These are phyloP conservation scores for Passer montanus DNA, from an alignment of 2,113 vertebrate genomes.

Conservation along the genomic window DNA sequence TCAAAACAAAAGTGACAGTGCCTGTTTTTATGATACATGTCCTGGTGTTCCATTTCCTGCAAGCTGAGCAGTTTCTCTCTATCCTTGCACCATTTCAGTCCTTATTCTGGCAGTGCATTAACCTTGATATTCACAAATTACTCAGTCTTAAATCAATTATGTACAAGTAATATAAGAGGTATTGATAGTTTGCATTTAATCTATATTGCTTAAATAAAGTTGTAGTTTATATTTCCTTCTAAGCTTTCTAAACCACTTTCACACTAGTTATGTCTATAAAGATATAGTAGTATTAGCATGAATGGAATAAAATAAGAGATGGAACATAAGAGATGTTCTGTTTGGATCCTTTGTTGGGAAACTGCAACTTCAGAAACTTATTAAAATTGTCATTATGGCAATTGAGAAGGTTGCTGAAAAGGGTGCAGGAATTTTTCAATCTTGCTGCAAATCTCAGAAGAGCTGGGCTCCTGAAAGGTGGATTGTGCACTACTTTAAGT, in stretches of 20 bases:
- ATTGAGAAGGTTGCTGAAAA: neutral
- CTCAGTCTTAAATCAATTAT: neutral
- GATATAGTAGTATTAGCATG: neutral
- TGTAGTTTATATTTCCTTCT: neutral
- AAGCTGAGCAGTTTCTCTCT: neutral
- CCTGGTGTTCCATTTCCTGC: neutral
- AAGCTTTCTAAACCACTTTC: neutral
- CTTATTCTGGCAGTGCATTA: neutral
- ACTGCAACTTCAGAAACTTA: neutral
- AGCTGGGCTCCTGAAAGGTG: neutral
- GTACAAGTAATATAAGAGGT: neutral
- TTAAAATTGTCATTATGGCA: neutral
- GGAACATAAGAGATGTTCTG: neutral
- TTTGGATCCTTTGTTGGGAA: neutral
- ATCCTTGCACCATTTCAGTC: neutral
- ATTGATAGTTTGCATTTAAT: neutral
- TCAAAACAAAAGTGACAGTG: neutral
- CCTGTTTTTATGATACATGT: neutral
- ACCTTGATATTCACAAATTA: neutral
- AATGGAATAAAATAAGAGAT: neutral
- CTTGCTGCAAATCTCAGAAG: neutral
- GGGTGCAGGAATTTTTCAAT: rapidly evolving
- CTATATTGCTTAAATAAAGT: neutral
- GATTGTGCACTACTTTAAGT: neutral
- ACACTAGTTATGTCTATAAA: neutral